Base-by-base conservation (phyloP, 2,113 vertebrate species). In the Alethe diademata region DNA sequence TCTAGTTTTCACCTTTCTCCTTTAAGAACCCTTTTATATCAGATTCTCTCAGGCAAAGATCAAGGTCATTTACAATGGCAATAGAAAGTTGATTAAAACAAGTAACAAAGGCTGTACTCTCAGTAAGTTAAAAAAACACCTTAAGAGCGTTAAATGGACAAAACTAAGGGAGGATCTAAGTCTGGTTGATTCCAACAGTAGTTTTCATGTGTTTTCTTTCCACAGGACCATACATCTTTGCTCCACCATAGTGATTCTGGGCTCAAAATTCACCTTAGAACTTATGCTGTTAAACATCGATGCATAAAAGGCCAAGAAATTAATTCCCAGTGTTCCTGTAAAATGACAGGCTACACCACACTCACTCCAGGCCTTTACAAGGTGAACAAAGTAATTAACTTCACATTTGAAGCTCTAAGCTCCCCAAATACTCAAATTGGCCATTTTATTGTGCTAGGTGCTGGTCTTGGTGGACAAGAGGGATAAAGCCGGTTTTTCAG, bases 61-160 rank as follows among this genome's bases (percentile, higher is more conserved):
- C 78, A 92, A 86, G 28, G 18, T 64, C 36, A 80, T 94, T 97
- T 86, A 94, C 82, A 93, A 90, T 6, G 25, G 67, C 78, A 90
- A 62, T 9, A 76, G 71, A 62, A 96, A 80, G 67, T 33, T 90
- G 53, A 86, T 92, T 96, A 90, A 47, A 93, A 90, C 75, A 80
- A 88, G 83, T 71, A 53, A 80, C 33, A 83, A 74, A 73, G 65
- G 48, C 43, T 73, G 64, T 50, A 66, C 47, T 58, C 92, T 78
- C 75, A 90, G 50, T 2, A 1, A 79, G 75, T 67, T 87, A 20
- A 62, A 92, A 92, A 26, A 51, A 60, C 89, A 48, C 54, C 71
- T 86, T 33, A 56, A 64, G 47, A 93, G 8, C 51, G 50, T 80
- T 64, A 78, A 92, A 66, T 36, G 78, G 42, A 48, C 0, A 6